Evolutionary conservation across 2,113 vertebrate species (phyloP), one percentile per base, ranked within the genome.

Genomic region (Rhinoderma darwinii): DNA sequence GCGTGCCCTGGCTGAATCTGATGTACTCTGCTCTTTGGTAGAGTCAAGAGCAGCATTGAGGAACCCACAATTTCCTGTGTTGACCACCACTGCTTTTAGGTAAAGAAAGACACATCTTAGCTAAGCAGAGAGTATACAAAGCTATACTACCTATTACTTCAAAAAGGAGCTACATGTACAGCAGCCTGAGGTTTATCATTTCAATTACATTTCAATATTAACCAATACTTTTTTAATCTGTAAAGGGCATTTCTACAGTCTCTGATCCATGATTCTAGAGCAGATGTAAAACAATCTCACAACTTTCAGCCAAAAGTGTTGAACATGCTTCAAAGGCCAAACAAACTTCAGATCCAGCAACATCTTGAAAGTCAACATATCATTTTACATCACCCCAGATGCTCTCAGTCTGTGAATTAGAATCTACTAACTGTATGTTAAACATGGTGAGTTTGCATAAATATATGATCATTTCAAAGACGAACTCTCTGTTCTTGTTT

Each of bases 271-370:
- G 20, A 25, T 72, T 80, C 50, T 47, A 72, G 22, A 86, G 30
- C 63, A 86, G 84, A 86, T 80, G 84, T 80, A 68, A 79, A 56
- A 79, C 84, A 79, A 70, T 70, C 59, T 39, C 59, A 63, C 51
- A 51, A 72, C 47, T 73, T 76, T 56, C 4, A 41, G 76, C 84
- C 77, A 86, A 86, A 70, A 43, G 35, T 80, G 76, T 73, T 81
- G 84, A 86, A 80, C 43, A 56, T 80, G 59, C 76, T 72, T 86
- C 84, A 86, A 86, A 86, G 84, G 76, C 84, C 61, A 79, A 77
- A 70, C 75, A 47, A 86, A 70, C 47, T 70, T 80, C 44, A 54
- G 35, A 43, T 86, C 84, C 77, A 81, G 66, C 43, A 81, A 81
- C 63, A 73, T 72, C 66, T 81, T 86, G 22, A 37, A 81, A 56